Evolutionary conservation across 1,140 invertebrate genomes (phyloP), one percentile per base, ranked within the genome.

Genomic region (Drosophila sp.): DNA sequence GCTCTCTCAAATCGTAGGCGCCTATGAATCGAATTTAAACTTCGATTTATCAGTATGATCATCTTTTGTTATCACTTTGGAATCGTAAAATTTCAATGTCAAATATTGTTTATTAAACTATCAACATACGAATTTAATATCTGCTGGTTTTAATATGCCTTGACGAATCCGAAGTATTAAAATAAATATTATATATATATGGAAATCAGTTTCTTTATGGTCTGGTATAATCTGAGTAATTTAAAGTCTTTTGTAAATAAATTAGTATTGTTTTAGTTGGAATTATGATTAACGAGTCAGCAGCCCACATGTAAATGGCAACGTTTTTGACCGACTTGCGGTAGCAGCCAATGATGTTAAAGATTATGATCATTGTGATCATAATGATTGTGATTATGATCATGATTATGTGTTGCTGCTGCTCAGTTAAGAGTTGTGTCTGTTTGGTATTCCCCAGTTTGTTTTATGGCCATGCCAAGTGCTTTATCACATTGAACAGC

Each of bases 211-310:
- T 21, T 21, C 21, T 21, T 21, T 21, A 2, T 21, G 4, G 4
- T 21, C 21, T 1, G 1, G 4, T 21, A 2, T 21, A 21, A 21
- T 21, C 21, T 1, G 1, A 21, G 21, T 21, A 11, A 62, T 38
- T n/a, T 7, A 46, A 51, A 25, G 38, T 64, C 62, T 64, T 41
- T 36, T 34, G 40, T 25, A 72, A 58, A 16, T 45, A 81, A 87
- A 82, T 70, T 57, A 72, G 65, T 46, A 75, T 78, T 76, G 72
- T 66, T 76, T 82, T 71, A 53, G 41, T 13, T 66, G 70, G 50
- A 53, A 66, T 53, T 59, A 67, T 72, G 70, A 72, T 72, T 45
- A 46, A 72, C 54, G 63, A 58, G 21, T 16, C 43, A 18, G 18
- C 11, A 36, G 56, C 51, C 62, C 53, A 71, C 61, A 65, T 48